Conservation (phyloP, 2,113 vertebrate species). For the Paradisaea rubra region DNA sequence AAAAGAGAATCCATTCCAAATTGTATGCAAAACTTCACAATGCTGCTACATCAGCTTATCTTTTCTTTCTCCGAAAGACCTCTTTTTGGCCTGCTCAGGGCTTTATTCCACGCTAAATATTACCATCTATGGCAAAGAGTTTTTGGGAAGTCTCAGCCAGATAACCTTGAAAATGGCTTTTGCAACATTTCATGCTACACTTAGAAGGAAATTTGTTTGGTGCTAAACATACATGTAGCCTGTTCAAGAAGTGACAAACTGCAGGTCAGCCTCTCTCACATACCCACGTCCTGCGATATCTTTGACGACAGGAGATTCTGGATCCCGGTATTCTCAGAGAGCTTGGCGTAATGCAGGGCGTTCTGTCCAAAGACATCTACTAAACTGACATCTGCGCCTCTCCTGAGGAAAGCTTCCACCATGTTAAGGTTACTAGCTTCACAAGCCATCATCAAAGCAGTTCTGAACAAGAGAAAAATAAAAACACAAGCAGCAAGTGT, state of each 20-base stretch:
- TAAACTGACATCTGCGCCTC: conserved; percentile 77
- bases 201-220: conserved; percentile 15
- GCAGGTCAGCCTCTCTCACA: conserved; percentile 40
- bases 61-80: not conserved
- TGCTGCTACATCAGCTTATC: not conserved
- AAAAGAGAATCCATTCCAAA: not conserved
- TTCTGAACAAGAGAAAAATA: conserved; percentile 69
- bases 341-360: conserved; percentile 80
- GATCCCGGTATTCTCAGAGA: conserved; percentile 78
- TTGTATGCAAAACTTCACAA: fast-evolving
- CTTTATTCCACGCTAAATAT: not conserved
- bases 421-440: conserved; percentile 72
- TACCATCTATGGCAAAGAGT: not conserved
- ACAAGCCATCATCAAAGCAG: conserved; percentile 85
- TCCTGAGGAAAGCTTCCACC: conserved; percentile 79
- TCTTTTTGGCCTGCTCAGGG: not conserved
- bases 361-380: conserved; percentile 86
- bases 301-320: conserved; percentile 76
- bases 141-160: not conserved
- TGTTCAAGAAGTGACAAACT: conserved; percentile 25
- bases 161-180: not conserved
- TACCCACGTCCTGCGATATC: conserved; percentile 79
- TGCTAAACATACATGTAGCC: not conserved
- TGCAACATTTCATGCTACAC: not conserved
- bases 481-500: not conserved